Percentiles rank a stretch among this genome's conserved stretches.
phyloP scores from a whole-genome alignment of 2,888 invertebrate genomes.

The Scaptodrosophila latifasciaeformis region DNA sequence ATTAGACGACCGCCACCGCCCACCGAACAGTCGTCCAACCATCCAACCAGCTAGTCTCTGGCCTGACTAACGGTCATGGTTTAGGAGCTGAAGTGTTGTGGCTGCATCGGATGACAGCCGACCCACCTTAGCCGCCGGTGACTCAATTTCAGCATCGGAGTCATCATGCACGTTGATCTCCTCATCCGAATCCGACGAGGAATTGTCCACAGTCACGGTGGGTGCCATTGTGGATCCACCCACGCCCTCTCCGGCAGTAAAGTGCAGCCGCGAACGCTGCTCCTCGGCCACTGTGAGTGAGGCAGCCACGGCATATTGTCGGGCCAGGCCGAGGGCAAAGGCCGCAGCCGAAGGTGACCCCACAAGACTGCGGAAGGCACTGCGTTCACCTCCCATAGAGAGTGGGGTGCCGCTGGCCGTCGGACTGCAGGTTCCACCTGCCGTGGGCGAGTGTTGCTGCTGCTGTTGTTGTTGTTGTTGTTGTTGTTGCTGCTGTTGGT shows the following conservation, averaged over 20 bases:
- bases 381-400: constrained; percentile 91
- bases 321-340: constrained; percentile 73
- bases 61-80: constrained; percentile 71
- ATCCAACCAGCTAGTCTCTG: constrained; percentile 2
- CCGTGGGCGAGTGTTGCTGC: constrained; percentile 47
- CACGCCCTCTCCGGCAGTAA: constrained; percentile 30
- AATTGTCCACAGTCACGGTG: constrained; percentile 70
- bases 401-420: constrained; percentile 67
- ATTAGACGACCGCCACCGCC: constrained; percentile 40
- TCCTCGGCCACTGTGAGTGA: constrained; percentile 72
- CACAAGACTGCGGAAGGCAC: constrained; percentile 87
- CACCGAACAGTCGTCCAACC: constrained; percentile 9
- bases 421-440: constrained; percentile 43
- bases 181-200: constrained; percentile 77
- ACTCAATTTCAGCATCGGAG: constrained; percentile 71
- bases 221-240: constrained; percentile 29
- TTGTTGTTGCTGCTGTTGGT: constrained; percentile 62
- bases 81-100: constrained; percentile 71
- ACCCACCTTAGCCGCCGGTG: constrained; percentile 54
- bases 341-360: constrained; percentile 79
- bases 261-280: constrained; percentile 55
- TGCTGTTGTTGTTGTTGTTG: constrained; percentile 52
- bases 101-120: constrained; percentile 59
- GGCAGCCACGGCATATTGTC: constrained; percentile 72
- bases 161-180: constrained; percentile 90